Percentiles rank a stretch among this genome's conserved stretches.
These are phyloP conservation scores for Onychostoma macrolepis DNA, from an alignment of 2,113 vertebrate genomes.

Conservation along the genomic window DNA sequence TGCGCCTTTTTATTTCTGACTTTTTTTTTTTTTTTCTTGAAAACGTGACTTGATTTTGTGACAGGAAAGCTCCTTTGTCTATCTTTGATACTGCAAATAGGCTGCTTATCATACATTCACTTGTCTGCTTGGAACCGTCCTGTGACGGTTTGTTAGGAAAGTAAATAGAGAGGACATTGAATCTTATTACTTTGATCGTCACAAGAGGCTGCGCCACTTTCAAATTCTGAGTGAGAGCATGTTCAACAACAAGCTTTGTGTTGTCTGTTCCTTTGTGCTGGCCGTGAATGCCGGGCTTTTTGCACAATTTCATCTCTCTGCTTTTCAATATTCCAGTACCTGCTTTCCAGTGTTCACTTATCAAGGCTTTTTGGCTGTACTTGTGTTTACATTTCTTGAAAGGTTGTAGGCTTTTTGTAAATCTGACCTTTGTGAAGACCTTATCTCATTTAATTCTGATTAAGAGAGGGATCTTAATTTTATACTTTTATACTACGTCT, in stretches of 20 bases:
- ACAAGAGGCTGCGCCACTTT: constrained; percentile 37
- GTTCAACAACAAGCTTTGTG: constrained; percentile 32
- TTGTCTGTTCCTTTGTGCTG: constrained; percentile 28
- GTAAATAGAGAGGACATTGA: constrained; percentile 38
- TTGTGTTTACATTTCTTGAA: not conserved
- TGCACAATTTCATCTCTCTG: constrained; percentile 15
- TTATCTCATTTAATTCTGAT: not conserved
- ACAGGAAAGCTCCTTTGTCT: constrained; percentile 9
- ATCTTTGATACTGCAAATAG: constrained; percentile 25
- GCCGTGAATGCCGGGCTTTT: constrained; percentile 19
- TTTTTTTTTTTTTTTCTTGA: not conserved
- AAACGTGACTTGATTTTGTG: constrained; percentile 17
- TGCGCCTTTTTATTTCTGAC: not conserved
- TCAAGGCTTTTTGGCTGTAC: not conserved
- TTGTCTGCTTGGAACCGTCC: not conserved
- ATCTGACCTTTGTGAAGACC: not conserved
- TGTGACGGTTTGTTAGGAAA: constrained; percentile 32
- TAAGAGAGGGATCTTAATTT: not conserved
- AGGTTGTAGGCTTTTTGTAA: not conserved
- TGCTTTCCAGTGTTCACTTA: not conserved
- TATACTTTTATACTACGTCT: not conserved
- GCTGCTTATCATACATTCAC: constrained; percentile 30
- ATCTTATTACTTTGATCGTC: constrained; percentile 37
- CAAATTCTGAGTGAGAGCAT: constrained; percentile 12
- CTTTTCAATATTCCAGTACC: not conserved